Evolutionary conservation across 2,888 invertebrate genomes (phyloP), one percentile per base, ranked within the genome.

Genomic region (Microctonus hyperodae): DNA sequence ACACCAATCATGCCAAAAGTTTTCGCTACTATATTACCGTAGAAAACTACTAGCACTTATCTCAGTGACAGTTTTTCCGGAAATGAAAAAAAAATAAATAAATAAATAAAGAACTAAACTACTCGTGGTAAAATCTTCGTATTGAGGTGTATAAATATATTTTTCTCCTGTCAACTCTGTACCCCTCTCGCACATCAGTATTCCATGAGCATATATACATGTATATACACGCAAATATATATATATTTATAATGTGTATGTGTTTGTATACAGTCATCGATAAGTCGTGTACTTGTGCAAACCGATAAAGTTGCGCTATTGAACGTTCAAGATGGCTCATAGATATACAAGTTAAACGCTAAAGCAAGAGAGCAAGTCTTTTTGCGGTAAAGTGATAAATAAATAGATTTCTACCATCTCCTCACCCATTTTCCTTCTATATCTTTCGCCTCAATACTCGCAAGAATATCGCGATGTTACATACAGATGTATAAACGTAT

Each of bases 321-420:
- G 31, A 55, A 55, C 33, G 55, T 55, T 55, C 55, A 55, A 55
- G 55, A 28, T 44, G 55, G 33, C 28, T 51, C 51, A n/a, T 23
- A 44, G 16, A 44, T 44, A 44, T 44, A 44, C 44, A 44, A 44
- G 44, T 44, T 44, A 20, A 44, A 44, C 44, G 55, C 31, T 16
- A 7, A 55, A 55, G 55, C 31, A 40, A 40, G 33, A 25, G 56
- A 22, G 44, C 2, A 57, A 44, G 57, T 44, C 31, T 56, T 37
- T 57, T 28, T 56, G 40, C 40, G 63, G 16, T 25, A 59, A 59
- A 59, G 59, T 59, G 59, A 59, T 59, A 59, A 59, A 59, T 59
- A 59, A 59, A 59, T 40, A 59, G 59, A 23, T 23, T 37, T 59
- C 28, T 58, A 11, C 44, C 44, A 20, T 44, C 9, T 44, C 16